Base-by-base conservation (phyloP, 2,113 vertebrate genomes). In the Pagrus major region DNA sequence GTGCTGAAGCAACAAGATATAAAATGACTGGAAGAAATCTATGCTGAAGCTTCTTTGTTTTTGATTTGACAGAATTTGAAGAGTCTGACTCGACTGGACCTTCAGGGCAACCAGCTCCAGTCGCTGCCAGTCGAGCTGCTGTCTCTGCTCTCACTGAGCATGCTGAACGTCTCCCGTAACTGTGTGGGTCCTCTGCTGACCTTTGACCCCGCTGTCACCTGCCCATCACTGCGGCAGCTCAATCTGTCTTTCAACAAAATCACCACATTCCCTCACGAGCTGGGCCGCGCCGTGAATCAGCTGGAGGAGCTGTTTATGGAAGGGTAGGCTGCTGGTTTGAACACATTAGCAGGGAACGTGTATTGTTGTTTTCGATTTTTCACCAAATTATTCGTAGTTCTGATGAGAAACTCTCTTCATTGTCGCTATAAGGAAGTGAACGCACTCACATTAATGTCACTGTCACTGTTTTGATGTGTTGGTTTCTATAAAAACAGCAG, bases 181-280 rank as follows among this genome's bases (percentile, higher is more conserved):
- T 93, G 95, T 21, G 94, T 99, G 16, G 96, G 96, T 0, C 96
- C 96, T 10, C 88, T 87, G 4, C 67, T 98, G 71, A 58, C 71
- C 82, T 88, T 98, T 78, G 94, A 95, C 86, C 89, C 94, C 0
- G 31, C 41, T 0, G 78, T 93, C 76, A 88, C 80, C 83, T 97
- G 97, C 80, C 90, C 90, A 0, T 95, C 95, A 0, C 92, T 99
- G 75, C 95, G 93, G 63, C 97, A 96, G 6, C 90, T 99, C 33
- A 98, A 97, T 81, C 92, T 99, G 51, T 97, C 97, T 0, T 97
- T 96, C 79, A 99, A 99, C 91, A 95, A 96, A 58, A 89, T 99
- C 54, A 88, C 88, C 5, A 71, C 76, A 47, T 88, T 90, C 83
- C 98, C 98, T 15, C 91, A 92, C 3, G 90, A 93, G 81, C 94